Evolutionary conservation across 2,113 vertebrate species (phyloP).

Genomic region (Tyrannus savana): DNA sequence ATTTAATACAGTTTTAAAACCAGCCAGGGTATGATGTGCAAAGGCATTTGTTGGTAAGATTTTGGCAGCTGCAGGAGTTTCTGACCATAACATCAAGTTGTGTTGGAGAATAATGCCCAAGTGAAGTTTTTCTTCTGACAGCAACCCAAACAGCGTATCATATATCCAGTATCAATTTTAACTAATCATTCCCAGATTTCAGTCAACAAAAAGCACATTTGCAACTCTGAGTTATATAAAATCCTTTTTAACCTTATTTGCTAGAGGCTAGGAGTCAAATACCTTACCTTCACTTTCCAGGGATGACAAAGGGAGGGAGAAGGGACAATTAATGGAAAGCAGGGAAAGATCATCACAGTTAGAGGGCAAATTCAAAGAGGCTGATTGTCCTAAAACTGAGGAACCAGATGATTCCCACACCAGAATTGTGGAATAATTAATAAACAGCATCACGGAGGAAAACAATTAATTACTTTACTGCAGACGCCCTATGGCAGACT

Average conservation of each 20-base stretch:
- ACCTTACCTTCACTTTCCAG: neutral
- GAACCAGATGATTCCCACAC: neutral
- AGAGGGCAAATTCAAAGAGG: neutral
- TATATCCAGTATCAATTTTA: neutral
- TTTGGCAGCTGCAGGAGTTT: neutral
- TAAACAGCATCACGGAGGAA: neutral
- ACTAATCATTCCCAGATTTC: neutral
- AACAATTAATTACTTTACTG: rapidly evolving
- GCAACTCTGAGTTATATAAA: neutral
- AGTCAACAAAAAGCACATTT: neutral
- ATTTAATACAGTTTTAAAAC: neutral
- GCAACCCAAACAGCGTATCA: rapidly evolving
- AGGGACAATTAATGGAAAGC: neutral
- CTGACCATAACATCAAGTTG: neutral
- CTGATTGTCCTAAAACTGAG: neutral
- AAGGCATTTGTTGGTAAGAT: neutral
- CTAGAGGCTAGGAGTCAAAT: neutral
- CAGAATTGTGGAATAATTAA: neutral
- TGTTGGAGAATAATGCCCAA: neutral
- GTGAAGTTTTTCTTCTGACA: neutral
- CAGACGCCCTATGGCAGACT: neutral
- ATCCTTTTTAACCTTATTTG: neutral
- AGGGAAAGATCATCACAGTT: neutral
- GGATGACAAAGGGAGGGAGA: neutral
- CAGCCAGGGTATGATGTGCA: neutral